Evolutionary conservation across 1,140 invertebrate species (phyloP), one percentile per base, ranked within the genome.

Genomic region (Atta texana): DNA sequence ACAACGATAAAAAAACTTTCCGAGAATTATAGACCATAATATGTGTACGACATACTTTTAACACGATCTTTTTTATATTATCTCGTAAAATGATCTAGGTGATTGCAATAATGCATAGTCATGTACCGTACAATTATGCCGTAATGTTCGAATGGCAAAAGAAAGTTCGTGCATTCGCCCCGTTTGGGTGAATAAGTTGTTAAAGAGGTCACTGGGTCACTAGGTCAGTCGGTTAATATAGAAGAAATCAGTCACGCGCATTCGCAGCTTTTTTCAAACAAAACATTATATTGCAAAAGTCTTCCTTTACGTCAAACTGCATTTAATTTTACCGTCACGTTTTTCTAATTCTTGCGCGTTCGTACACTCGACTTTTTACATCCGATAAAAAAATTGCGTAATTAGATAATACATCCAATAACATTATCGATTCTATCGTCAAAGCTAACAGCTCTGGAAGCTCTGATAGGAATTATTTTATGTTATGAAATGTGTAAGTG

Each of bases 201-300:
- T 84, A 84, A 84, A 5, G 34, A 4, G 69, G 80, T 84, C 69
- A 84, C 69, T 61, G n/a, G 69, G 69, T 84, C 55, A 84, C 24
- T 51, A 61, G 80, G 69, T 84, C 69, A 84, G 80, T 84, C 49
- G 69, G 80, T 84, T 84, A 84, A 74, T 84, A 63, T 61, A 24
- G 39, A 63, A 81, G 57, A 75, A 84, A 75, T 84, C 68, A 84
- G 53, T 49, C 55, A 75, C 55, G 57, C 69, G 69, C 80, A 74
- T 74, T 51, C 69, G 80, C 80, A 84, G 28, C 72, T 84, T 74
- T 84, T 74, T 39, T 84, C 39, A 44, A 84, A 53, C 24, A 16
- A 44, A 74, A 74, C 31, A 24, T 21, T 82, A 49, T 34, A 61
- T 24, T 49, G 69, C n/a, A 61, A 63, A 75, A 21, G 24, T 72